A percentile compares a stretch with the other conserved stretches of the same genome.
Evolutionary conservation across 2,888 invertebrate genomes (phyloP).

Genomic region (Torymus texanus): DNA sequence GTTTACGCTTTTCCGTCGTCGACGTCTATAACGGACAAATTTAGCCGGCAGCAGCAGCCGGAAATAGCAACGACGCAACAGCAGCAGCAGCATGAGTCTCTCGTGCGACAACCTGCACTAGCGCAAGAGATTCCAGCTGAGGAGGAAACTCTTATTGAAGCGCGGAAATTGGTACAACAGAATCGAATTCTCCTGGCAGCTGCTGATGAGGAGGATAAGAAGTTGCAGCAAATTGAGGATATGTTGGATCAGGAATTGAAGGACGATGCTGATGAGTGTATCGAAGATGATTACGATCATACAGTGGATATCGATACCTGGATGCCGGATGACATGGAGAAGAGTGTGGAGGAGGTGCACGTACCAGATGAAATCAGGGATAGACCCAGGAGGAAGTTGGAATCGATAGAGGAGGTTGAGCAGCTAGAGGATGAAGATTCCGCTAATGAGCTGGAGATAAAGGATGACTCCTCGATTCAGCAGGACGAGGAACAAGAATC

Average conservation of each 20-base stretch:
- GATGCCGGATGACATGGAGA: constrained; percentile 51
- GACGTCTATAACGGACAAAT: background rate
- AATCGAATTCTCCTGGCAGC: constrained; percentile 23
- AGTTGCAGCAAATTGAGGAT: background rate
- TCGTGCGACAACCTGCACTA: background rate
- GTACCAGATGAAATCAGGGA: background rate
- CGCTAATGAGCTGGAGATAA: background rate
- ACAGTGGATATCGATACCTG: constrained; percentile 54
- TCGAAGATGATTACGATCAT: constrained; percentile 43
- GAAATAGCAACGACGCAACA: too few relatives aligned
- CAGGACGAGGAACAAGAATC: too few relatives aligned
- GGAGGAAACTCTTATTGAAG: background rate
- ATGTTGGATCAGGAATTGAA: background rate
- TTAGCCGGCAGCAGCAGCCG: constrained; percentile 4
- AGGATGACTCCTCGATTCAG: background rate
- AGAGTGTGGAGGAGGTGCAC: background rate
- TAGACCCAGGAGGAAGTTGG: constrained; percentile 42
- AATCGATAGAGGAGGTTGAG: constrained; percentile 46
- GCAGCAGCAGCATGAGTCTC: background rate
- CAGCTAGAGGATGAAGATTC: constrained; percentile 37
- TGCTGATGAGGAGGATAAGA: background rate
- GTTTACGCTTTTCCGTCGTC: background rate
- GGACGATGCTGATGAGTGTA: constrained; percentile 16
- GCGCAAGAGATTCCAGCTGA: background rate
- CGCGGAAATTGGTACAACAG: constrained; percentile 51